These are phyloP conservation scores for Polyommatus icarus DNA, from an alignment of 2,888 invertebrate genomes.

Conservation along the genomic window DNA sequence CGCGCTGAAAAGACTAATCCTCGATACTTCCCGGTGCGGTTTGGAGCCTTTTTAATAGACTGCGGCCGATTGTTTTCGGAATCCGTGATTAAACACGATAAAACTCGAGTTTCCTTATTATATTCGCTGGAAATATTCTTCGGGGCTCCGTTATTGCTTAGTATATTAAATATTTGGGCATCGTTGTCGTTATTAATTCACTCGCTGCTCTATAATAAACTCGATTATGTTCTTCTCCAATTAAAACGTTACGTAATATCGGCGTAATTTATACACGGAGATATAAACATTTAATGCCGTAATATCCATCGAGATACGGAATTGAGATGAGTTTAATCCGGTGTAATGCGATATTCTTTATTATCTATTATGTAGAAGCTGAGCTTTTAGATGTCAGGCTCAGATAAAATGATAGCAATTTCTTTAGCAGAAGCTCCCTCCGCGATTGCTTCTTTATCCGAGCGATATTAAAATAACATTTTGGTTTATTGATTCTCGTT, in stretches of 20 bases:
- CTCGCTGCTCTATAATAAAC: constrained; percentile 6
- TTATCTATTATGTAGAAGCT: constrained; percentile 31
- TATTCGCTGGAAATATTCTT: not conserved
- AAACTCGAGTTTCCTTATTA: constrained; percentile 14
- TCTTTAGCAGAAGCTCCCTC: constrained; percentile 19
- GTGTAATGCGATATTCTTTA: constrained; percentile 30
- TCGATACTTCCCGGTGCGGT: constrained; percentile 2
- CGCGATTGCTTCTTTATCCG: constrained; percentile 23
- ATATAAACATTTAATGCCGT: constrained; percentile 29
- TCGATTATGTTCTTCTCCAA: constrained; percentile 25
- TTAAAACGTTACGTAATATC: constrained; percentile 23
- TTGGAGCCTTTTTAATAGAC: constrained; percentile 19
- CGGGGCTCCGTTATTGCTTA: not conserved
- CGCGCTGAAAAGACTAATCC: constrained; percentile 17
- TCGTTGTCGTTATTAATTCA: constrained; percentile 5
- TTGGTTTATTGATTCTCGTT: constrained; percentile 18
- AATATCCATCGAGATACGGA: constrained; percentile 31
- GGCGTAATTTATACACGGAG: constrained; percentile 26
- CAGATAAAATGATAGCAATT: constrained; percentile 29
- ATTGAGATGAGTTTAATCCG: constrained; percentile 29
- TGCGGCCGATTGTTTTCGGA: constrained; percentile 10
- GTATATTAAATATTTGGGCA: constrained; percentile 10
- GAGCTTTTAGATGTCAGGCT: constrained; percentile 26
- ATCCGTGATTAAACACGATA: constrained; percentile 8
- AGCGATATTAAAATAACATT: constrained; percentile 23